Conservation (phyloP, 2,888 invertebrate species). For the Drosophila pegasa region DNA sequence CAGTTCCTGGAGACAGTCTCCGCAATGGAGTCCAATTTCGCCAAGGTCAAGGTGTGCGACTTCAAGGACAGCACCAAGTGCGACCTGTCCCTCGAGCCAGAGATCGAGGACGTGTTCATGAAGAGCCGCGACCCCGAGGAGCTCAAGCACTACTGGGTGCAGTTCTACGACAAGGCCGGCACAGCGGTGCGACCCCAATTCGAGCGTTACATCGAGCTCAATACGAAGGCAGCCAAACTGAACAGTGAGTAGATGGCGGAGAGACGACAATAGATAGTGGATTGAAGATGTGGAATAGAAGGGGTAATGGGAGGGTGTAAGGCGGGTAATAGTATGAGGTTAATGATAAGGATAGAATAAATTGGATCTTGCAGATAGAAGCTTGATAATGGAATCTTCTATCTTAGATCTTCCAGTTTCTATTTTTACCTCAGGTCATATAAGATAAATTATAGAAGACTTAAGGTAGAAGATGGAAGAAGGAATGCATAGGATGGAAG, state of each 20-base stretch:
- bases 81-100: constrained; percentile 90
- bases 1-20: constrained; percentile 88
- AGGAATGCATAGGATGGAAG: too few relatives aligned
- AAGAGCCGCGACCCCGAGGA: constrained; percentile 91
- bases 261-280: background rate
- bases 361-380: too few relatives aligned
- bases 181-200: constrained; percentile 88
- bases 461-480: too few relatives aligned
- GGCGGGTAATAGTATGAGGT: background rate
- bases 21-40: constrained; percentile 91
- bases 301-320: background rate
- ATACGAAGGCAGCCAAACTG: constrained; percentile 89
- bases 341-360: background rate
- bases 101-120: constrained; percentile 89
- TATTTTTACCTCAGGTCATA: too few relatives aligned
- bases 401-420: too few relatives aligned
- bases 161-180: constrained; percentile 92
- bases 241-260: constrained; percentile 86
- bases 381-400: too few relatives aligned
- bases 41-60: constrained; percentile 92
- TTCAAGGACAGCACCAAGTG: constrained; percentile 88
- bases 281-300: background rate
- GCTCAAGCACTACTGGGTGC: constrained; percentile 91
- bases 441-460: too few relatives aligned
- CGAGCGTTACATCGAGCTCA: constrained; percentile 88